Evolutionary conservation across 2,888 invertebrate species (phyloP), one percentile per base, ranked within the genome.

Genomic region (Pristionchus fissidentatus): DNA sequence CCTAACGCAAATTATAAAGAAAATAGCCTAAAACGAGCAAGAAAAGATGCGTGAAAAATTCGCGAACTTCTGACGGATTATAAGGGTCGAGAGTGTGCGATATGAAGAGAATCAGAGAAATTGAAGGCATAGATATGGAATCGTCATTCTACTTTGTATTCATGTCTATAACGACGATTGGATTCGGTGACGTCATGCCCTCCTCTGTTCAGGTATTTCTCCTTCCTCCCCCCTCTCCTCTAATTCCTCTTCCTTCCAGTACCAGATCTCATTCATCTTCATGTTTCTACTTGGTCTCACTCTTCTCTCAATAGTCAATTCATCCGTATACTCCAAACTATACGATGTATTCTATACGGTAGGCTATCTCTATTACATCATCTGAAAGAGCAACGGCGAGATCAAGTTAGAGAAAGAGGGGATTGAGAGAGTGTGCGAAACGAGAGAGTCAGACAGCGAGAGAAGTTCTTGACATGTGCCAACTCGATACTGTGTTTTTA

Each of bases 121-220:
- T 81, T 29, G 43, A 60, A 81, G 80, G 62, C 38, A 43, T 81
- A 29, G 60, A 60, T 8, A 84, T 87, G 29, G 83, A 84, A 55
- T 86, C 86, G 35, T 87, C 89, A 0, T 87, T 89, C 55, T 89
- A 89, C 78, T 89, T 89, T 82, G 87, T 87, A 13, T 87, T 89
- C 83, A 88, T 88, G 70, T 88, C 88, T 83, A 83, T 89, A 62
- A 88, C 89, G 22, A 89, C 89, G 22, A 88, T 89, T 57, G 89
- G 89, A 26, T 75, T 89, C 7, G 89, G 89, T 57, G 89, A 89
- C 85, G 86, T 89, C 15, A 89, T 89, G 89, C 89, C 89, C 0
- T 87, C 87, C 52, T 88, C 88, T 66, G 87, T 89, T 46, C 88
- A 88, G 78, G 88, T 88, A 60, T 66, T 38, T 38, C 10, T 46